These are phyloP conservation scores for Galagoides demidoff DNA, from an alignment of 2,797 vertebrate genomes.

Conservation along the genomic window DNA sequence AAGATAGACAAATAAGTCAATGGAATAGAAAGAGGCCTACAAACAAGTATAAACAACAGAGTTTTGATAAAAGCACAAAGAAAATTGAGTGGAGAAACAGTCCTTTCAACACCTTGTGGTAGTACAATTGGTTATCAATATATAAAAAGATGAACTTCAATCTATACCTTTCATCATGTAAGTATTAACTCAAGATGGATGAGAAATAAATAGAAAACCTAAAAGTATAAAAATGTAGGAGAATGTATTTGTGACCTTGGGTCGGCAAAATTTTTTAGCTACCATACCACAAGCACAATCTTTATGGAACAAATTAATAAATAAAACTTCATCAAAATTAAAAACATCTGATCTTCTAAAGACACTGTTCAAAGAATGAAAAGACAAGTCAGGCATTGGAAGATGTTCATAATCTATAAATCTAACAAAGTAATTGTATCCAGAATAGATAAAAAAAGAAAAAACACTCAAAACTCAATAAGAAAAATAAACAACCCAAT, in stretches of 20 bases:
- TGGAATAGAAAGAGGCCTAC: background rate
- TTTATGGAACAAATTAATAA: constrained; percentile 4
- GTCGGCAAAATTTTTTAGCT: background rate
- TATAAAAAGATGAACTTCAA: background rate
- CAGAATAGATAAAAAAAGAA: constrained; percentile 38
- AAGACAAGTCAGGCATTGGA: background rate
- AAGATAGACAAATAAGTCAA: background rate
- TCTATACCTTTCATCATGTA: background rate
- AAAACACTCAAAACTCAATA: background rate
- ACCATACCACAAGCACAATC: background rate
- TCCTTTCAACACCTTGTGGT: background rate
- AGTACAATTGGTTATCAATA: background rate
- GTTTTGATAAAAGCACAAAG: background rate
- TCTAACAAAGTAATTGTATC: background rate
- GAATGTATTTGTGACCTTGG: background rate
- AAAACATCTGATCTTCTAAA: background rate
- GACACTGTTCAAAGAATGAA: background rate
- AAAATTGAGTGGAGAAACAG: background rate
- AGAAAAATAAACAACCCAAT: constrained; percentile 1
- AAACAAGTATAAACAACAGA: background rate
- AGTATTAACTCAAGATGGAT: background rate
- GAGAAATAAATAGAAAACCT: background rate
- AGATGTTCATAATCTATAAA: background rate
- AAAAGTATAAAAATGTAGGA: background rate
- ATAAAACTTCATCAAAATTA: background rate